Base-by-base conservation (phyloP, 1,140 invertebrate genomes). In the Drosophila persimilis region DNA sequence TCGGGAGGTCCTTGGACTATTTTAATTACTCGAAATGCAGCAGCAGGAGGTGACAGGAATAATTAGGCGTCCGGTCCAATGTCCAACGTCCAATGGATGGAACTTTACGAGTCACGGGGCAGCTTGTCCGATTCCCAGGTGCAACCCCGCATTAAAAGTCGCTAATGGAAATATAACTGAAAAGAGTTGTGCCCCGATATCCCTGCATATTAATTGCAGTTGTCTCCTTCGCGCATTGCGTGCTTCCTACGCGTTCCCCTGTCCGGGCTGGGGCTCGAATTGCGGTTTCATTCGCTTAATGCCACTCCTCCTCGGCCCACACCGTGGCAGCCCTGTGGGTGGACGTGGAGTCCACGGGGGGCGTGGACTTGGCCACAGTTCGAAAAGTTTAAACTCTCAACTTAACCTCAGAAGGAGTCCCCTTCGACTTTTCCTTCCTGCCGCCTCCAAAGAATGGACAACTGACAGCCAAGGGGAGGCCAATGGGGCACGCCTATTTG, bases 331-430 rank as follows among this genome's bases (percentile, higher is more conserved):
- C 29, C 26, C 13, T 44, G 52, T 74, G 53, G 59, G 64, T 0
- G 24, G 3, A 5, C 24, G 3, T 26, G 24, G 24, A 26, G 24
- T 26, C 24, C 24, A 5, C 5, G 66, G 69, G 79, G 66, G 72
- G 76, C 76, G 72, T 80, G 47, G 54, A 44, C 57, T 24, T 39
- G 20, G 70, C 51, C 64, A 54, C 56, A 81, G 65, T 66, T 74
- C 39, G 60, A 80, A 63, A 86, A 84, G 80, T 89, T 89, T 89
- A 84, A 89, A 86, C 66, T 89, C 77, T 76, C 72, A 73, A 76
- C 67, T 89, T 89, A 81, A 84, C 85, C 85, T 85, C 78, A 31
- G 3, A 31, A 8, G 24, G 24, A 26, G 5, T 5, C 24, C 4
- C 24, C 24, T 26, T 26, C 43, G 58, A 22, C 15, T 48, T 24